Evolutionary conservation across 2,888 invertebrate genomes (phyloP), one percentile per base, ranked within the genome.

Genomic region (Trilocha varians): DNA sequence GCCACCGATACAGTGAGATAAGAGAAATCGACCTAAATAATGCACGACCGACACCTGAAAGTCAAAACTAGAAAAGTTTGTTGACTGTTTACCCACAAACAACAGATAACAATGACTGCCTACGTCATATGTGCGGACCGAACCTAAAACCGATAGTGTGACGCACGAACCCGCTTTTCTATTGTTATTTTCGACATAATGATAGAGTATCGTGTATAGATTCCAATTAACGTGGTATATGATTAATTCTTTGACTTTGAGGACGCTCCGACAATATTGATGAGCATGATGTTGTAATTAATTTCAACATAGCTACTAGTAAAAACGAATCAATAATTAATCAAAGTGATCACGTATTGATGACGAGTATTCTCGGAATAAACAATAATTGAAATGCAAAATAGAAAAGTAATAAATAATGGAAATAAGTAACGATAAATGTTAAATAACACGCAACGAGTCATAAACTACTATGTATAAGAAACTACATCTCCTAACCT

Each of bases 141-240:
- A 54, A 62, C 63, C 52, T 55, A 61, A 59, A 61, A 62, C 59
- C 59, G 53, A 55, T 49, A 42, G 47, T 51, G 42, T 62, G 61
- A 66, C 63, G 59, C 55, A 62, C 54, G 45, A 43, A 45, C 36
- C 41, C 35, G 38, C 35, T 25, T 16, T 42, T 32, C 25, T 33
- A 40, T 40, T 40, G 36, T 41, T 37, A 39, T 17, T 34, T 34
- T 16, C 9, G 17, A 44, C 15, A 13, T 9, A 36, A 38, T 34
- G 32, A 34, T 42, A 11, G 33, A 37, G 15, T 39, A 43, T 8
- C 14, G 13, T 34, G 32, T 39, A 41, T 41, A 33, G 32, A 37
- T 38, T 33, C 36, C 16, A 40, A 41, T 44, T 37, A 43, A 40
- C 34, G 18, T 32, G 5, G 13, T 5, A n/a, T 13, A 34, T 34